Percentiles rank a stretch among this genome's conserved stretches.
These are phyloP conservation scores for Meliscaeva auricollis DNA, from an alignment of 2,888 invertebrate genomes.

Conservation along the genomic window DNA sequence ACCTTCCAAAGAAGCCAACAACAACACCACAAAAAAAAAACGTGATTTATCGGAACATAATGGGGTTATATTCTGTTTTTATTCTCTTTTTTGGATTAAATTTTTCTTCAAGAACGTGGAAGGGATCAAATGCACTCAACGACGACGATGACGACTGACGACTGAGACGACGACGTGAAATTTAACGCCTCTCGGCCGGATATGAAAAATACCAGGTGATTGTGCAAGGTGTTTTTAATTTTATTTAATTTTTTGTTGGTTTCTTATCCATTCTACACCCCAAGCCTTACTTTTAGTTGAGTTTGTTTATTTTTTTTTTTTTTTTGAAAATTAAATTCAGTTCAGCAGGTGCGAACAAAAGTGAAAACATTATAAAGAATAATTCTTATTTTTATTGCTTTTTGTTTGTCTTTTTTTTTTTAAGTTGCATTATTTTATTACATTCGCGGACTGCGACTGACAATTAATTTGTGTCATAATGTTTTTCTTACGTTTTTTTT, in stretches of 20 bases:
- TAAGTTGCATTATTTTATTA: constrained; percentile 23
- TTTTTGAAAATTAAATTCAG: constrained; percentile 44
- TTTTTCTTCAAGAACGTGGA: constrained; percentile 42
- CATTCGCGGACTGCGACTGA: not conserved
- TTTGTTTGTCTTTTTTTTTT: constrained; percentile 10
- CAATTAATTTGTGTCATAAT: constrained; percentile 62
- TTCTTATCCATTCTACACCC: constrained; percentile 34
- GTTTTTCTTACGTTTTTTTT: constrained; percentile 1
- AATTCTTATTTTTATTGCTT: constrained; percentile 37
- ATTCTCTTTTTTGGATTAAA: not conserved
- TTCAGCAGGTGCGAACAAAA: constrained; percentile 69
- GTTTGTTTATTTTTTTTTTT: not conserved
- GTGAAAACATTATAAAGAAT: constrained; percentile 50
- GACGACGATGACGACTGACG: constrained; percentile 12
- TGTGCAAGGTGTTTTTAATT: constrained; percentile 60
- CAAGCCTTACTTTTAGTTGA: not conserved
- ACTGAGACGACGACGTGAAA: constrained; percentile 53
- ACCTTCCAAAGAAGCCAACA: not conserved
- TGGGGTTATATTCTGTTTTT: constrained; percentile 8
- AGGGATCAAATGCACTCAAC: constrained; percentile 52
- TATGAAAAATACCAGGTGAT: constrained; percentile 70
- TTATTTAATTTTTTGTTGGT: constrained; percentile 3
- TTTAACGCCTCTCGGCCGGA: constrained; percentile 68
- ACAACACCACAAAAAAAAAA: constrained; percentile 2
- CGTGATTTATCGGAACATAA: constrained; percentile 52